Conservation (phyloP, 2,113 vertebrate genomes). For the Asarcornis scutulata region DNA sequence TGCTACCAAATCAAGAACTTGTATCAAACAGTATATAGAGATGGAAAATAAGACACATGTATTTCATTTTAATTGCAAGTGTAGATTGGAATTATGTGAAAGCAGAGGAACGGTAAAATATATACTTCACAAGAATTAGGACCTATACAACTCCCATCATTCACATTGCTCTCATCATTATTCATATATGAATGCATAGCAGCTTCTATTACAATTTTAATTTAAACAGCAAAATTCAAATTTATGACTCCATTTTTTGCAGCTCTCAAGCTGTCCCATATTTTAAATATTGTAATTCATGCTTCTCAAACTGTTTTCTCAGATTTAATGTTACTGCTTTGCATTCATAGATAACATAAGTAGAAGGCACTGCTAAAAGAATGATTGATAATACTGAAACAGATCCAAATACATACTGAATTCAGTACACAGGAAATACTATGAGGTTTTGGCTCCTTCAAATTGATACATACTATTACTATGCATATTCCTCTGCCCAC, state of each 20-base stretch:
- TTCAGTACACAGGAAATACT: not conserved
- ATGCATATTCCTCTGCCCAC: not conserved
- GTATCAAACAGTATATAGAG: not conserved
- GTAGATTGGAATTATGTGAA: not conserved
- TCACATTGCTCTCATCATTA: not conserved
- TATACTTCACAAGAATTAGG: not conserved
- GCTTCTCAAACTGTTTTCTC: constrained; percentile 62
- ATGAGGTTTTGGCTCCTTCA: not conserved
- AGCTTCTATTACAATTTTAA: constrained; percentile 23
- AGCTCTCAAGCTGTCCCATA: constrained; percentile 27
- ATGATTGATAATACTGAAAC: constrained; percentile 51
- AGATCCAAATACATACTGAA: constrained; percentile 31
- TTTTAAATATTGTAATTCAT: constrained; percentile 61
- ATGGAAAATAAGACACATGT: rapidly evolving
- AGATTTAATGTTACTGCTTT: constrained; percentile 59
- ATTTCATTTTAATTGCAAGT: not conserved
- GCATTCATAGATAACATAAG: constrained; percentile 61
- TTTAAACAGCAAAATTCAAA: constrained; percentile 59
- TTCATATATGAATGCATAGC: not conserved
- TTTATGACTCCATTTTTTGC: constrained; percentile 26
- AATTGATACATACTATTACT: not conserved
- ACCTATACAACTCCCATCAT: not conserved
- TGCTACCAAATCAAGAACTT: not conserved
- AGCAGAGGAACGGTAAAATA: not conserved
- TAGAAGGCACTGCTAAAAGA: constrained; percentile 36